Evolutionary conservation across 2,888 invertebrate species (phyloP).

Genomic region (Conomelus anceps): DNA sequence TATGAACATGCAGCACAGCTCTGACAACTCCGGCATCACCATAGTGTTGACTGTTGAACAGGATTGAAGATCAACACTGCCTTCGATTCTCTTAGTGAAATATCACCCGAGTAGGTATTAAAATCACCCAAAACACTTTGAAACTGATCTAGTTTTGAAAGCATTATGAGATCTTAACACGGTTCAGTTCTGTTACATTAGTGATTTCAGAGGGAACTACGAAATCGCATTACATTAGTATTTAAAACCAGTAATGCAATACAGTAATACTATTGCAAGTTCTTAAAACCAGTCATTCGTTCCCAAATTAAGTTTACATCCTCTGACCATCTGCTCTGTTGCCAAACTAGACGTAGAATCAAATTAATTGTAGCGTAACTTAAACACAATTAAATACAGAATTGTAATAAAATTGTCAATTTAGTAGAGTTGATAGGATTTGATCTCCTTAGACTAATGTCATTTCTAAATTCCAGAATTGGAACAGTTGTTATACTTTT

Average conservation of each 20-base stretch:
- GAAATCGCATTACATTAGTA: too few relatives aligned
- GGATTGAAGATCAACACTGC: background rate
- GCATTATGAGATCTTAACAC: background rate
- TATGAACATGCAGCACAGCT: conserved; percentile 23
- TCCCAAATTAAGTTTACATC: background rate
- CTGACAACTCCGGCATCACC: conserved; percentile 26
- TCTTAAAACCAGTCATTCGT: background rate
- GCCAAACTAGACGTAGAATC: too few relatives aligned
- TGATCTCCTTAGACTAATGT: too few relatives aligned
- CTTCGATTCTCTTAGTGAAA: background rate
- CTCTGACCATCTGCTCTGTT: background rate
- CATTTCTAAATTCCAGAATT: too few relatives aligned
- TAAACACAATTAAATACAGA: too few relatives aligned
- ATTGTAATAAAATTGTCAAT: too few relatives aligned
- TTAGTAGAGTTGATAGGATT: too few relatives aligned
- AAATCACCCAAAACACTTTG: background rate
- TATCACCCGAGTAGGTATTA: background rate
- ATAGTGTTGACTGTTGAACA: background rate
- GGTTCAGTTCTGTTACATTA: background rate
- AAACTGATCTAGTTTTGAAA: background rate
- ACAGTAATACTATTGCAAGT: too few relatives aligned
- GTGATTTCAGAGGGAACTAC: background rate
- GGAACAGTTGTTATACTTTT: too few relatives aligned
- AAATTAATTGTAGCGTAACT: too few relatives aligned
- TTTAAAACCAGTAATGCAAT: too few relatives aligned